These are phyloP conservation scores for Crenichthys baileyi DNA, from an alignment of 2,797 vertebrate species.

Conservation along the genomic window DNA sequence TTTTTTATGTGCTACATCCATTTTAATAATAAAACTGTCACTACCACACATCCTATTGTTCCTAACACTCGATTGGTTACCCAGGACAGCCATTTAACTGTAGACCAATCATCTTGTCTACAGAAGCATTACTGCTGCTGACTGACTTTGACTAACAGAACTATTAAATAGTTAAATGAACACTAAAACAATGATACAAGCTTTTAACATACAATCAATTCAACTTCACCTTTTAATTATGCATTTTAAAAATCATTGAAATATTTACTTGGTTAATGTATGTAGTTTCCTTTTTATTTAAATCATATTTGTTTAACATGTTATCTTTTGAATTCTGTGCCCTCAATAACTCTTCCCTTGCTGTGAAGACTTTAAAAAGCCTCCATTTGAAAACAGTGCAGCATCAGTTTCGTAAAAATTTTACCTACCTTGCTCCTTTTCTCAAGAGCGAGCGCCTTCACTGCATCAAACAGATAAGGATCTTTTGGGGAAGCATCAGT, in stretches of 20 bases:
- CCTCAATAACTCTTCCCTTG: background rate
- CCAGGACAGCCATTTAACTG: background rate
- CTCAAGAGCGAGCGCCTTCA: constrained; percentile 84
- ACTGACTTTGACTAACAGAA: background rate
- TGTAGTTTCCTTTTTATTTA: background rate
- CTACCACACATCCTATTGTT: background rate
- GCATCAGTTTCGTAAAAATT: background rate
- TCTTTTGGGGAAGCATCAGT: constrained; percentile 91
- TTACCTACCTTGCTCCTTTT: constrained; percentile 84
- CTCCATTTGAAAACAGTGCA: background rate
- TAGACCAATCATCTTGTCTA: background rate
- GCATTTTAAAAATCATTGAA: background rate
- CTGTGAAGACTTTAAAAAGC: background rate
- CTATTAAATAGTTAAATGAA: background rate
- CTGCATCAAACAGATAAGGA: constrained; percentile 76
- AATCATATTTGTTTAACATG: no score
- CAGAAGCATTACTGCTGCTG: background rate
- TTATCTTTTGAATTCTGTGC: no score
- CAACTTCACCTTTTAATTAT: background rate
- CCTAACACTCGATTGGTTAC: background rate
- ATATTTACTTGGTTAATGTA: background rate
- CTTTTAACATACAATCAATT: background rate
- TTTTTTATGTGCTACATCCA: background rate
- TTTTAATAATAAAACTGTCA: background rate
- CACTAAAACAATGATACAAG: background rate